Percentiles rank a stretch among this genome's conserved stretches.
These are phyloP conservation scores for Thinocorus orbignyianus DNA, from an alignment of 2,113 vertebrate species.

Conservation along the genomic window DNA sequence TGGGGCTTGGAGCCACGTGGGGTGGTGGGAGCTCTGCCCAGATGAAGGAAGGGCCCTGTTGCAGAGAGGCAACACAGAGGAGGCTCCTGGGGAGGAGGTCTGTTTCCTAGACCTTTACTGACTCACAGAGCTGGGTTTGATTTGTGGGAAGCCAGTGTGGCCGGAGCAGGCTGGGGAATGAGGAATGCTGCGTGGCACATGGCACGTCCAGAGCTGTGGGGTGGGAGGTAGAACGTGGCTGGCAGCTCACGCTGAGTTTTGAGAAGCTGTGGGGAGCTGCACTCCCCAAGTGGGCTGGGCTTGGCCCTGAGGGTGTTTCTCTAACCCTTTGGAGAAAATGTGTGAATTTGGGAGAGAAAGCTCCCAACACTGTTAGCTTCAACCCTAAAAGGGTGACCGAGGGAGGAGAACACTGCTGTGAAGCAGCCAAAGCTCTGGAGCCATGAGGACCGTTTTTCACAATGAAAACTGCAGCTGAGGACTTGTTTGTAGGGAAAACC, in stretches of 20 bases:
- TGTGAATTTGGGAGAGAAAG: no score
- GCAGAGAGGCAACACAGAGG: rapidly evolving
- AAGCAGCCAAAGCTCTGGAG: not conserved
- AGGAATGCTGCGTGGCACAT: rapidly evolving
- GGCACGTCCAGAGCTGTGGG: not conserved
- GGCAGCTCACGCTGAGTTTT: not conserved
- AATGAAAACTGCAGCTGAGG: not conserved
- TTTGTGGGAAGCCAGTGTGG: not conserved
- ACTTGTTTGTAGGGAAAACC: not conserved
- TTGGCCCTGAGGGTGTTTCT: not conserved
- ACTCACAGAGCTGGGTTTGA: not conserved
- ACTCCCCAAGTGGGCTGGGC: not conserved
- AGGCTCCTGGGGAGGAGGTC: not conserved
- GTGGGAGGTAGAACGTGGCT: not conserved
- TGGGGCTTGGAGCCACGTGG: no score
- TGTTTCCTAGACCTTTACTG: not conserved
- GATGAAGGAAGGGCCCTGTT: not conserved
- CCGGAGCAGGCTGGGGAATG: rapidly evolving
- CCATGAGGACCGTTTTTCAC: not conserved
- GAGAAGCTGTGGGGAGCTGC: not conserved
- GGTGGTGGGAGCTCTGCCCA: not conserved
- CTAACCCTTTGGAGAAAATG: rapidly evolving
- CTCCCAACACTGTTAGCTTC: no score
- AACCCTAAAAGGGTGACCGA: rapidly evolving
- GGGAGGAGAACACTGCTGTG: rapidly evolving